A percentile compares a stretch with the other conserved stretches of the same genome.
phyloP scores from a whole-genome alignment of 2,888 invertebrate species.

The Boloria selene region DNA sequence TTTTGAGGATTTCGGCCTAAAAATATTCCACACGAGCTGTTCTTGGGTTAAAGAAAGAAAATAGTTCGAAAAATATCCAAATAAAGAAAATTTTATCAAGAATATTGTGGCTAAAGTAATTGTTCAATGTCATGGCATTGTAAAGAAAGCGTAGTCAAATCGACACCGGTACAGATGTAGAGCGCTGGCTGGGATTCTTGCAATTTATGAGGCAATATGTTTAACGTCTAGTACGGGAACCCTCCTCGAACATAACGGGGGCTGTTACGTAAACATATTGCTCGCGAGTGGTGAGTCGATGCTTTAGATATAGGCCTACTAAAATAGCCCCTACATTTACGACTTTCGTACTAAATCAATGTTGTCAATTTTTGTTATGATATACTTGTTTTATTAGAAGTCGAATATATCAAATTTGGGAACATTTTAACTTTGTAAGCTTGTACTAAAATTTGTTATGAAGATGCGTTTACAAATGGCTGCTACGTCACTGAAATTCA shows the following conservation, averaged over 20 bases:
- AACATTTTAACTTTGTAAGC: neutral
- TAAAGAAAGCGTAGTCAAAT: conserved; percentile 79
- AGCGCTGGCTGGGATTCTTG: conserved; percentile 76
- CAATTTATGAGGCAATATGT: conserved; percentile 83
- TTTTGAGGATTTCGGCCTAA: neutral
- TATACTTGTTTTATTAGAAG: neutral
- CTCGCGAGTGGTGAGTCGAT: conserved; percentile 69
- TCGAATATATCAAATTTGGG: too few relatives aligned
- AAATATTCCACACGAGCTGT: neutral
- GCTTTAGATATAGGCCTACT: conserved; percentile 69
- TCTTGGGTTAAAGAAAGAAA: neutral
- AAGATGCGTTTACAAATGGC: conserved; percentile 29
- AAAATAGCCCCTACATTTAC: conserved; percentile 62
- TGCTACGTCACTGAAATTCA: conserved; percentile 38
- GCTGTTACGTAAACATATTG: conserved; percentile 82
- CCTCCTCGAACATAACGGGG: conserved; percentile 79
- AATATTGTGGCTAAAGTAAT: conserved; percentile 28
- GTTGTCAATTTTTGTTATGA: neutral
- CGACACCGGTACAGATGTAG: conserved; percentile 73
- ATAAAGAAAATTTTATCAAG: conserved; percentile 3
- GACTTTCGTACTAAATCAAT: conserved; percentile 19
- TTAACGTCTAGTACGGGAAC: conserved; percentile 80
- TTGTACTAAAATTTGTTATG: conserved; percentile 17
- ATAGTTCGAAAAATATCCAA: neutral
- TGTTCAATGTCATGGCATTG: conserved; percentile 53